phyloP scores from a whole-genome alignment of 30 jellyfish, hydroid and myxozoan species.

The Sanderia malayensis region DNA sequence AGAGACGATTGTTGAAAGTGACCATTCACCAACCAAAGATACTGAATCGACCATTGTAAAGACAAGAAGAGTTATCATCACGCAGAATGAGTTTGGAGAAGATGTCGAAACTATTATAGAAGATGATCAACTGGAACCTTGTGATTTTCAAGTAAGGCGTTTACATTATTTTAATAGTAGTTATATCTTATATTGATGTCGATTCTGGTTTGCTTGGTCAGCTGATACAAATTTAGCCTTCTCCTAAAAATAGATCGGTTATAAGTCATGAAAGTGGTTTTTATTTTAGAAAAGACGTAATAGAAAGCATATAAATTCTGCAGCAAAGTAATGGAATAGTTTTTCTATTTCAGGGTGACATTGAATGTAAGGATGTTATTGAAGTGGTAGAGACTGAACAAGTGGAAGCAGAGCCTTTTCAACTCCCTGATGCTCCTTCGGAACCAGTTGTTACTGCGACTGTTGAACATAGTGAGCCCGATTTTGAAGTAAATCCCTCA shows the following conservation, averaged over 20 bases:
- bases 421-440: neutral
- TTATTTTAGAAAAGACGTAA: too few species aligned
- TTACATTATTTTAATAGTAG: too few species aligned
- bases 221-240: too few species aligned
- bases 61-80: constrained; percentile 38
- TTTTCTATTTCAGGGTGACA: too few species aligned
- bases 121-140: constrained; percentile 3
- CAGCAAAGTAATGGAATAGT: too few species aligned
- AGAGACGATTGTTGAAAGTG: constrained; percentile 5
- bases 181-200: too few species aligned
- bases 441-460: neutral
- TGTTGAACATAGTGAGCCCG: neutral
- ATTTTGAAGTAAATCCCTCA: neutral
- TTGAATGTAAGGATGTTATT: neutral
- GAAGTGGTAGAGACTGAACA: neutral
- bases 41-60: constrained; percentile 25
- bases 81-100: constrained; percentile 55
- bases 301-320: too few species aligned
- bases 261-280: too few species aligned
- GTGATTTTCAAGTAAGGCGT: neutral
- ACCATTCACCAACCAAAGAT: neutral
- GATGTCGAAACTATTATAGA: constrained; percentile 44
- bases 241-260: too few species aligned
- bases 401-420: constrained; percentile 4
- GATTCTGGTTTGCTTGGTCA: too few species aligned